Conservation (phyloP, 2,113 vertebrate genomes). For the Furnarius figulus region DNA sequence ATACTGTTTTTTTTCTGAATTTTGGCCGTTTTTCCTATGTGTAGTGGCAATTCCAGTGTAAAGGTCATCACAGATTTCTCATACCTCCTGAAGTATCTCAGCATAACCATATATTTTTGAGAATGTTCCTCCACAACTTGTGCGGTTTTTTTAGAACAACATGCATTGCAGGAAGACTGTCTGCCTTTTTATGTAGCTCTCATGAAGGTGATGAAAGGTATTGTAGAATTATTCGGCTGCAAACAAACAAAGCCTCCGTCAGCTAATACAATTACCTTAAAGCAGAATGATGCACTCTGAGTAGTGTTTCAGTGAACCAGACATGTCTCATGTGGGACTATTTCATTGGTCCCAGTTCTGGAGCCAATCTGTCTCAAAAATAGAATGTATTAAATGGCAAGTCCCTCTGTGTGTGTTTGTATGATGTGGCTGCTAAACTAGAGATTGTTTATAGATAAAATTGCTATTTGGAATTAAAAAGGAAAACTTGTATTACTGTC, state of each 20-base stretch:
- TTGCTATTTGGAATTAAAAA: background rate
- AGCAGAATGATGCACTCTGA: background rate
- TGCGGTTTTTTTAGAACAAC: background rate
- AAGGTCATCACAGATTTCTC: background rate
- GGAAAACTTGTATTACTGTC: background rate
- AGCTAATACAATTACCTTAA: background rate
- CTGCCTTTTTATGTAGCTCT: background rate
- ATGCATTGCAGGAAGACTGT: background rate
- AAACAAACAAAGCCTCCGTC: background rate
- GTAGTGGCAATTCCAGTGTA: background rate
- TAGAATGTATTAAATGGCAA: background rate
- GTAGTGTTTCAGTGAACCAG: background rate
- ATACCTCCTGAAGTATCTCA: background rate
- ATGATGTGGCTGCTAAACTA: background rate
- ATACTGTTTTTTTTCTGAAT: background rate
- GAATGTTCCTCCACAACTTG: background rate
- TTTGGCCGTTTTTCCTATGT: background rate
- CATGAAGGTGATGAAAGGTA: background rate
- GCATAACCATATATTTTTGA: background rate
- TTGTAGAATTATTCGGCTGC: background rate
- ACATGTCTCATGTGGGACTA: background rate
- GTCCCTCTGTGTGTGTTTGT: rapidly evolving
- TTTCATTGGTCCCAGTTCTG: background rate
- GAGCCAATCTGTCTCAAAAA: background rate
- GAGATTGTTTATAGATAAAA: background rate